Conservation (phyloP, 1,140 invertebrate genomes). For the Drosophila bipectinata region DNA sequence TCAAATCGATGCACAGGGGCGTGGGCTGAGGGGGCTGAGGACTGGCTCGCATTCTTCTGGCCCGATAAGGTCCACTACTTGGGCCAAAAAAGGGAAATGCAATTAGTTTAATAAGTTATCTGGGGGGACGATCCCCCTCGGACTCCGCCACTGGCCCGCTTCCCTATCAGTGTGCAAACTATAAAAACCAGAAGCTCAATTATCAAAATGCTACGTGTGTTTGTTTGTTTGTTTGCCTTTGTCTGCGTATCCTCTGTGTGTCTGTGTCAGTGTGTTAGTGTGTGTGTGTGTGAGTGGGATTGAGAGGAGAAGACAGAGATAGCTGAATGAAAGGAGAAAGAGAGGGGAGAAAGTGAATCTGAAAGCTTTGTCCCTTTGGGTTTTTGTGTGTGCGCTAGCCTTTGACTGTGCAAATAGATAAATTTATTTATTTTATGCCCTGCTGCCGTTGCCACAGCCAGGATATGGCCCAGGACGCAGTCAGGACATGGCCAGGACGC, state of each 20-base stretch:
- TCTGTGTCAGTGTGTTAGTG: not conserved
- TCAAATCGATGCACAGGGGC: conserved; percentile 6
- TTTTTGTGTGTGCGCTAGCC: conserved; percentile 63
- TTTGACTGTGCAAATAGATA: conserved; percentile 80
- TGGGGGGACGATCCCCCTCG: not conserved
- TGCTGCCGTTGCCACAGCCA: conserved; percentile 43
- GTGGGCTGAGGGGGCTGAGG: not conserved
- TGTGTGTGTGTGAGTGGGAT: no score
- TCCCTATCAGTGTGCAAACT: conserved; percentile 67
- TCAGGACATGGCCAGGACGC: conserved; percentile 10
- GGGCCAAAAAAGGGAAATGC: not conserved
- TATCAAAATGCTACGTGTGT: conserved; percentile 78
- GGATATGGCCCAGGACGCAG: not conserved
- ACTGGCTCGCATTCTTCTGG: not conserved
- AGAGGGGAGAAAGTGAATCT: conserved; percentile 5
- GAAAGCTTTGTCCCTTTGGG: conserved; percentile 66
- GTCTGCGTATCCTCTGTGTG: conserved; percentile 20
- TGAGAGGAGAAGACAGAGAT: not conserved
- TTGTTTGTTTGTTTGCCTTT: conserved; percentile 43
- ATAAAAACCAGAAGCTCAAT: conserved; percentile 81
- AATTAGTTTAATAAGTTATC: conserved; percentile 1
- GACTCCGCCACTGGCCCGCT: not conserved
- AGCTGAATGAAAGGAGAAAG: not conserved
- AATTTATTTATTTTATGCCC: conserved; percentile 80
- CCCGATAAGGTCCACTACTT: not conserved